Percentiles rank a stretch among this genome's conserved stretches.
phyloP scores from a whole-genome alignment of 2,888 invertebrate genomes.

The Sipha maydis region DNA sequence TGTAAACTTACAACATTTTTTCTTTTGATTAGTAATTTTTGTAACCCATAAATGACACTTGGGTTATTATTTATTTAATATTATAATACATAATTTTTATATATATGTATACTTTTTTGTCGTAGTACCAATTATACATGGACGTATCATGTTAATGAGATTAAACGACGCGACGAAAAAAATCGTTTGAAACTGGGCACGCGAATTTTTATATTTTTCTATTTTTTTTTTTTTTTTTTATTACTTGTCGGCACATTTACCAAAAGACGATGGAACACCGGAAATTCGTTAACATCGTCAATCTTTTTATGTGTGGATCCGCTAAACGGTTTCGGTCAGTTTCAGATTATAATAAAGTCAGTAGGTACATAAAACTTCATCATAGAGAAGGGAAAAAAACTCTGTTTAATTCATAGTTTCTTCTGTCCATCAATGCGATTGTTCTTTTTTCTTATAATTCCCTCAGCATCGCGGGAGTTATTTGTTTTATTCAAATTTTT shows the following conservation, averaged over 20 bases:
- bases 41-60: background rate
- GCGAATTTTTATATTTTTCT: slow-evolving; percentile 22
- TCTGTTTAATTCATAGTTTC: slow-evolving; percentile 34
- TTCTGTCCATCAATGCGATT: background rate
- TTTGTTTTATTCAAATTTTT: background rate
- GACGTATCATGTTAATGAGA: slow-evolving; percentile 54
- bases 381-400: background rate
- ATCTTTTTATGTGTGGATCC: slow-evolving; percentile 38
- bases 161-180: slow-evolving; percentile 57
- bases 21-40: slow-evolving; percentile 9
- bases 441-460: background rate
- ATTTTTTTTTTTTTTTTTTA: slow-evolving; percentile 10
- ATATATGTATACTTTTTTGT: background rate
- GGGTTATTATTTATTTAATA: slow-evolving; percentile 22
- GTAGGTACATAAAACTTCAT: slow-evolving; percentile 13
- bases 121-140: slow-evolving; percentile 13
- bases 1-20: background rate
- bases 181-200: slow-evolving; percentile 56
- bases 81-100: background rate
- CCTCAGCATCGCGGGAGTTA: background rate
- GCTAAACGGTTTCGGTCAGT: slow-evolving; percentile 60
- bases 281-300: slow-evolving; percentile 57
- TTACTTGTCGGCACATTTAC: slow-evolving; percentile 54
- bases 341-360: slow-evolving; percentile 51
- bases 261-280: slow-evolving; percentile 49